These are phyloP conservation scores for Leptobrachium ailaonicum DNA, from an alignment of 2,113 vertebrate genomes.

Conservation along the genomic window DNA sequence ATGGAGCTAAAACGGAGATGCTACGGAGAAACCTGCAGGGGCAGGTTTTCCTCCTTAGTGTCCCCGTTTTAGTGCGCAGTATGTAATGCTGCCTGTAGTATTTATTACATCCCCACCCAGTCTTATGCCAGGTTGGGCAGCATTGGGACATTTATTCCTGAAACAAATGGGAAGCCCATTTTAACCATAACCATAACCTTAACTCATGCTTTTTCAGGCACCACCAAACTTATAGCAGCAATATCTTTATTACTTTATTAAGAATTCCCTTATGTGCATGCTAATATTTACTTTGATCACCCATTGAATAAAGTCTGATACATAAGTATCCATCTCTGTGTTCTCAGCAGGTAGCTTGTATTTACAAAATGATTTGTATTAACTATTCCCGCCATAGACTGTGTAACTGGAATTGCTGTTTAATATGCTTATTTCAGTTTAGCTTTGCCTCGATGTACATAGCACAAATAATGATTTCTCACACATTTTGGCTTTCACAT, in stretches of 20 bases:
- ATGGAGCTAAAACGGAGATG: too few species aligned
- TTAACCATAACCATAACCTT: not conserved
- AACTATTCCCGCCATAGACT: not conserved
- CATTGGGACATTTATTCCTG: too few species aligned
- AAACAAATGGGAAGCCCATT: too few species aligned
- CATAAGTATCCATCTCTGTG: slow-evolving; percentile 16
- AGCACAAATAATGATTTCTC: slow-evolving; percentile 30
- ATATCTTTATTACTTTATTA: not conserved
- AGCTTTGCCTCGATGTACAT: slow-evolving; percentile 8
- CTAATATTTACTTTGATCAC: slow-evolving; percentile 12
- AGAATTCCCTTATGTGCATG: not conserved
- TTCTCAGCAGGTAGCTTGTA: slow-evolving; percentile 18
- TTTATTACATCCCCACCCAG: too few species aligned
- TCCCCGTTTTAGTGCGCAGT: too few species aligned
- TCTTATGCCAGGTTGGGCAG: too few species aligned
- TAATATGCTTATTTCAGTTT: slow-evolving; percentile 5
- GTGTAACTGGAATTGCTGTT: slow-evolving; percentile 16
- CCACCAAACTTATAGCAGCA: not conserved
- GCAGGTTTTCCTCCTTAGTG: too few species aligned
- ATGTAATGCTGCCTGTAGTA: too few species aligned
- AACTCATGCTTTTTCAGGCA: not conserved
- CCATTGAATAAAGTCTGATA: not conserved
- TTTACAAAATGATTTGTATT: not conserved
- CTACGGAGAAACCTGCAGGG: too few species aligned
- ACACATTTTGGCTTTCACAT: slow-evolving; percentile 19